phyloP scores from a whole-genome alignment of 2,888 invertebrate species.

The Caradrina clavipalpis region DNA sequence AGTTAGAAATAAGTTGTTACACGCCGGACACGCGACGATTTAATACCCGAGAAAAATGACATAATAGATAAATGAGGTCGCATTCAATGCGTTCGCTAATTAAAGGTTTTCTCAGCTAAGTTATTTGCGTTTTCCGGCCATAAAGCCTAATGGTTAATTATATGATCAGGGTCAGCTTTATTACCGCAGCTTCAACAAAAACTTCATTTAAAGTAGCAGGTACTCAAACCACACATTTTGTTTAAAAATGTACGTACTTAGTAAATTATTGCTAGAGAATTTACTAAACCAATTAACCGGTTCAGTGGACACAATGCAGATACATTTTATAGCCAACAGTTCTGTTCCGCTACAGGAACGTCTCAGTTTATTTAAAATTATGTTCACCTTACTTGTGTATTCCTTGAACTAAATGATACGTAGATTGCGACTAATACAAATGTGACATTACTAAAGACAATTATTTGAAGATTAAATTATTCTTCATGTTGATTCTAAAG shows the following conservation, averaged over 20 bases:
- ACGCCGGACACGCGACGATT: conserved; percentile 4
- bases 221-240: not conserved
- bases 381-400: conserved; percentile 24
- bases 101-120: conserved; percentile 7
- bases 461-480: conserved; percentile 31
- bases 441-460: conserved; percentile 22
- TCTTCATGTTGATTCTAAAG: conserved; percentile 6
- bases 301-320: conserved; percentile 49
- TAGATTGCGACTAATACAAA: conserved; percentile 47
- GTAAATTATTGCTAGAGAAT: conserved; percentile 16
- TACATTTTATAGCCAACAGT: conserved; percentile 37
- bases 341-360: conserved; percentile 28
- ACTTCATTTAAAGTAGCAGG: not conserved
- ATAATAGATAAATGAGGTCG: conserved; percentile 17
- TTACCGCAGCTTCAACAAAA: conserved; percentile 11
- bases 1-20: not conserved
- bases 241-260: conserved; percentile 4
- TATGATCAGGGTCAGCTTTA: conserved; percentile 7
- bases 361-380: conserved; percentile 25
- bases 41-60: conserved; percentile 14
- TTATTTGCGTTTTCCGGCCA: conserved; percentile 33
- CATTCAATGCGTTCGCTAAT: conserved; percentile 18
- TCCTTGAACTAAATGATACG: conserved; percentile 44
- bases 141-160: conserved; percentile 19
- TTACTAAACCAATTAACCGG: conserved; percentile 37